Base-by-base conservation (phyloP, 2,113 vertebrate species). In the Atherinomorus stipes region DNA sequence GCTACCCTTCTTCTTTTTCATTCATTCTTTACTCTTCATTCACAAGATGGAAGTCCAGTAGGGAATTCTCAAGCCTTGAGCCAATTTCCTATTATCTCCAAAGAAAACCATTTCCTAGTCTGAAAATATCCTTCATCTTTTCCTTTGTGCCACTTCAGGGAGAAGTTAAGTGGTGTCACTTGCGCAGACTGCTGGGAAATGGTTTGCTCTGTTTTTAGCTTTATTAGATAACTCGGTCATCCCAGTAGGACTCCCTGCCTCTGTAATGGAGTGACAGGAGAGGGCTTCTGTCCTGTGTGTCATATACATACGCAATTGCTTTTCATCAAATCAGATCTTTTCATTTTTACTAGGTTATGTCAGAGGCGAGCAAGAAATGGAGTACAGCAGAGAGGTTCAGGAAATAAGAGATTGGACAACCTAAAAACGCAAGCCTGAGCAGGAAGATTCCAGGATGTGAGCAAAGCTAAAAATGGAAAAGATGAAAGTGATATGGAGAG, bases 141-240 rank as follows among this genome's bases (percentile, higher is more conserved):
- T 26, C 13, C 28, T 73, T 13, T 31, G 72, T 69, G 64, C 23
- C 22, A 42, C 71, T 80, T 72, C 16, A 40, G 56, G 74, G 67
- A 82, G 28, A 82, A 34, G 49, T 59, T 80, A 77, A 70, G 63
- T 81, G 59, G 61, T 83, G 64, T 81, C 54, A 76, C 74, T 80
- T 66, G 75, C 45, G 28, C 57, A 2, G 21, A 74, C 84, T 81
- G 56, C 28, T 83, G 85, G 83, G 83, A 85, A 81, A 78, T 63
- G 61, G 22, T 70, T 69, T 28, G 25, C 53, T 84, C 76, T 68
- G 22, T 87, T 86, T 85, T 90, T 69, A 76, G 71, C 62, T 61
- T 71, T 22, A 63, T 85, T 74, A 64, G 64, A 65, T 85, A 77
- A 88, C 54, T 58, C 26, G 21, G 31, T 60, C 61, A 11, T 84